Conservation (phyloP, 1,140 invertebrate species). For the Mylabris phalerata region DNA sequence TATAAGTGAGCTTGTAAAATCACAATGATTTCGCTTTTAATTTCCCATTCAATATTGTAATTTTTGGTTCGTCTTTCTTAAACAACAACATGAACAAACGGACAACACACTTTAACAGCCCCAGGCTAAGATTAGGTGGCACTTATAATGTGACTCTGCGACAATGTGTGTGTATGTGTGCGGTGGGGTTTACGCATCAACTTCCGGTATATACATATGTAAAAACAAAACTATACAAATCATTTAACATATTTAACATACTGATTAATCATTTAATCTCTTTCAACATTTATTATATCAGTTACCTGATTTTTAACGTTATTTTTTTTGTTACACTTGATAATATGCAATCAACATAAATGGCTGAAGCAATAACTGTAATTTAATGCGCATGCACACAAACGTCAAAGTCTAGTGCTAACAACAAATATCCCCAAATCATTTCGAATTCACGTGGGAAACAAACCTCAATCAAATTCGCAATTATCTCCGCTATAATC, state of each 20-base stretch:
- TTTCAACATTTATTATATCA: conserved; percentile 6
- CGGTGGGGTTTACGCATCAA: conserved; percentile 2
- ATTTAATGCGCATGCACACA: conserved; percentile 38
- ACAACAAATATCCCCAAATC: neutral
- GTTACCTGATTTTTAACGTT: conserved; percentile 36
- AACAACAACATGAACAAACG: neutral
- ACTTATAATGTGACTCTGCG: conserved; percentile 14
- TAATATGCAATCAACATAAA: conserved; percentile 39
- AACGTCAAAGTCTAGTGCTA: conserved; percentile 1
- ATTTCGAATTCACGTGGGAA: neutral
- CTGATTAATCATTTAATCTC: neutral
- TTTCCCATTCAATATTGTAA: too few relatives aligned
- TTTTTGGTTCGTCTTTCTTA: neutral
- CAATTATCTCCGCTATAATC: too few relatives aligned
- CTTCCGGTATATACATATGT: conserved; percentile 3
- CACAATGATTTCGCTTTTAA: too few relatives aligned
- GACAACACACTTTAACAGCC: conserved; percentile 16
- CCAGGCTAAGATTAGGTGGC: conserved; percentile 35
- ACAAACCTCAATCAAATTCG: too few relatives aligned
- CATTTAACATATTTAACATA: neutral
- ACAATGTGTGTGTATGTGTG: neutral
- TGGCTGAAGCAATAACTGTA: conserved; percentile 40
- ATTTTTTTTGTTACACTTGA: conserved; percentile 23
- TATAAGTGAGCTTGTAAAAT: too few relatives aligned
- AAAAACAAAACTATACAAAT: neutral